Conservation (phyloP, 2,113 vertebrate species). For the Hemibagrus wyckioides region DNA sequence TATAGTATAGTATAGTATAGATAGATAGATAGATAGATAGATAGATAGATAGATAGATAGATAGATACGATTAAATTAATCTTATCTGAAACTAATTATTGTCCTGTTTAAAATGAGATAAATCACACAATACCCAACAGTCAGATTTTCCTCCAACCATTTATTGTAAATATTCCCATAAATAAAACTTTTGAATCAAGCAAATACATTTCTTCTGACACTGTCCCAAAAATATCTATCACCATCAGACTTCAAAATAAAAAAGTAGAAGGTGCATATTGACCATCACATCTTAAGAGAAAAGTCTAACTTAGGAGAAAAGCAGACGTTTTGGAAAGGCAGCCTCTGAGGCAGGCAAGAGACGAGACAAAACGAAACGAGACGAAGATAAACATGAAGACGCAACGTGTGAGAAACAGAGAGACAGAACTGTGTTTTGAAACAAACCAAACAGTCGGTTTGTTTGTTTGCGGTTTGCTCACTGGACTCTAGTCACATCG, state of each 20-base stretch:
- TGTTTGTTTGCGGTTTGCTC: conserved; percentile 36
- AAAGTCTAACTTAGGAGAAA: background rate
- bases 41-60: too few relatives aligned
- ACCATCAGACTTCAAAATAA: background rate
- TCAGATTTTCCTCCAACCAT: background rate
- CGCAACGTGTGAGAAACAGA: background rate
- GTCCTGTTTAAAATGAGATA: background rate
- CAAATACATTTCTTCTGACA: background rate
- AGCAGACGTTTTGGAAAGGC: background rate
- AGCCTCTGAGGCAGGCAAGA: background rate
- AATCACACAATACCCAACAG: background rate
- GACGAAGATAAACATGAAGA: background rate
- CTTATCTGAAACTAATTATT: background rate
- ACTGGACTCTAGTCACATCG: conserved; percentile 29
- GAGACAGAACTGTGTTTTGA: background rate
- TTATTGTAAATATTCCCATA: conserved; percentile 21
- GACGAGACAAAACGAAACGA: conserved; percentile 13
- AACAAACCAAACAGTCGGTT: conserved; percentile 19
- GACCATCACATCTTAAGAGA: background rate
- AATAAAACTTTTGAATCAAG: background rate
- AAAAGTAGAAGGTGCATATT: background rate
- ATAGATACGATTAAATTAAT: too few relatives aligned
- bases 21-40: too few relatives aligned
- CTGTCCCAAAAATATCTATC: background rate
- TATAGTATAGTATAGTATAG: too few relatives aligned